phyloP scores from a whole-genome alignment of 2,888 invertebrate genomes.

The Entomobrya multifasciata region DNA sequence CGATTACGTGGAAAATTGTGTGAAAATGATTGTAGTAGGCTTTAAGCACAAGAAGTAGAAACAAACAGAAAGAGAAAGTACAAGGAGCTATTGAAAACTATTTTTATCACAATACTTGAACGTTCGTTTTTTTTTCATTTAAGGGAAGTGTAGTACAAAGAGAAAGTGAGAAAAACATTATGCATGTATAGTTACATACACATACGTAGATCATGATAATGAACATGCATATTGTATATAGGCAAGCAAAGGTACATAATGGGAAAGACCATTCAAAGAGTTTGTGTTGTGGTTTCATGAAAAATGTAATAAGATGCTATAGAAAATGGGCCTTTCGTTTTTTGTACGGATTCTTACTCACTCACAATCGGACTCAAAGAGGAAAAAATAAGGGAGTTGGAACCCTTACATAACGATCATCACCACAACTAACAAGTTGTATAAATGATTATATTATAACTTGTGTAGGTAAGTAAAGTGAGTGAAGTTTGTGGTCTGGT shows the following conservation, averaged over 20 bases:
- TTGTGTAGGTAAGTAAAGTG: too few species aligned
- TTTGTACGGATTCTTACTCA: too few species aligned
- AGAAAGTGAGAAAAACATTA: not conserved
- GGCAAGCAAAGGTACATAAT: not conserved
- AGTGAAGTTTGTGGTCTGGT: too few species aligned
- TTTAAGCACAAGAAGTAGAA: too few species aligned
- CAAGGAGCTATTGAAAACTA: too few species aligned
- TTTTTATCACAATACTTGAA: too few species aligned
- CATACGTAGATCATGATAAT: not conserved
- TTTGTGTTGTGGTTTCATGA: not conserved
- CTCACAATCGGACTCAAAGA: not conserved
- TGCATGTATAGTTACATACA: not conserved
- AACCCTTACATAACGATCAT: too few species aligned
- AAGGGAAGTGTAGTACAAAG: not conserved
- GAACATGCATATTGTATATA: too few species aligned
- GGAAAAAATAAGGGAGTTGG: not conserved
- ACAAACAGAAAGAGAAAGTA: too few species aligned
- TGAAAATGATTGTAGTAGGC: conserved; percentile 10
- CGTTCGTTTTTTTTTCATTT: too few species aligned
- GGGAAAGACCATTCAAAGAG: not conserved
- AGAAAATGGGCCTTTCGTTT: too few species aligned
- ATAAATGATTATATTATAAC: not conserved
- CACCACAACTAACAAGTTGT: not conserved
- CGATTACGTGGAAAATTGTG: not conserved
- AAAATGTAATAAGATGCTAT: not conserved